Base-by-base conservation (phyloP, 2,888 invertebrate genomes). In the Drosophila mettleri region DNA sequence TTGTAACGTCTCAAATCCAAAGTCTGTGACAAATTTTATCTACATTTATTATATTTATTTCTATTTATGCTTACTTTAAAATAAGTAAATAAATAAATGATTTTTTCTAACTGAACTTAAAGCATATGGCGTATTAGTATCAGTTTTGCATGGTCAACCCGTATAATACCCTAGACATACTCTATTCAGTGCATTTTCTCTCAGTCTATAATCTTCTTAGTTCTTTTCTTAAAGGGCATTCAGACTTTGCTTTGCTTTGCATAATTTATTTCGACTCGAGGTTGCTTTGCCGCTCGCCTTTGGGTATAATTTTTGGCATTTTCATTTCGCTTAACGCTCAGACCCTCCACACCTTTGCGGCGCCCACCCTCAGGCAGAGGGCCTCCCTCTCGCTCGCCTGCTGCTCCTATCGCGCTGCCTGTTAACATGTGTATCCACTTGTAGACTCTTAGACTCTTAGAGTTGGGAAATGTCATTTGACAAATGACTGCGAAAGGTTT, bases 241-340 rank as follows among this genome's bases (percentile, higher is more conserved):
- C 0, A 10, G 9, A 10, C 22, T 31, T 53, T 52, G 43, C 1
- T 18, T 22, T 3, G 7, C 16, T 9, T 0, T 0, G n/a, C n/a
- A 4, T 7, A 43, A 5, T 24, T 24, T 4, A 29, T 51, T n/a
- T 8, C 14, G 8, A n/a, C 9, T 51, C 36, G 29, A 29, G 57
- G 57, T 65, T 39, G 18, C 38, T 53, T 48, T 69, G 12, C 22
- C n/a, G 39, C 38, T 60, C n/a, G 61, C 46, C 48, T 69, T 51
- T 59, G 39, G 54, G 54, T 69, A 82, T 87, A 79, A 82, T 82
- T 86, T 87, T 82, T 63, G 86, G 82, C 68, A 64, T 81, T 85
- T 85, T 72, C 82, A 64, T 85, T 68, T 62, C 52, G 69, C 69
- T 72, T 65, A 61, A 62, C 59, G 45, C 61, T 43, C 34, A 27